phyloP scores from a whole-genome alignment of 2,113 vertebrate species.

The Platysternon megacephalum region DNA sequence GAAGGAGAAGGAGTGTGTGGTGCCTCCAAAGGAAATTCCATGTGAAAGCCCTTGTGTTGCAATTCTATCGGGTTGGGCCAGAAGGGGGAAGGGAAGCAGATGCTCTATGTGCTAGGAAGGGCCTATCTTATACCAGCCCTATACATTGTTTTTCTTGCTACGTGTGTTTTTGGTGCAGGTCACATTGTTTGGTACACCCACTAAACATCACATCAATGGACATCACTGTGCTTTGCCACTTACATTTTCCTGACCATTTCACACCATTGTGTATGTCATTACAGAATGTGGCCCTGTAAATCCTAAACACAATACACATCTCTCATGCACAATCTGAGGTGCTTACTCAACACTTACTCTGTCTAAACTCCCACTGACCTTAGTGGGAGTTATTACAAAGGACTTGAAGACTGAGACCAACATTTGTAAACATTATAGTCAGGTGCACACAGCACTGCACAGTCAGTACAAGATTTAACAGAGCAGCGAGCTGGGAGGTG shows the following conservation, averaged over 20 bases:
- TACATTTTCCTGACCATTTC: neutral
- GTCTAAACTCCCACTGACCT: constrained; percentile 39
- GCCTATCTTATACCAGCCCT: neutral
- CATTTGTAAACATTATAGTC: constrained; percentile 5
- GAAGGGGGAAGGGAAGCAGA: neutral
- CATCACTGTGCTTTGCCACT: neutral
- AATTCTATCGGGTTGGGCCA: neutral
- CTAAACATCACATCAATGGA: neutral
- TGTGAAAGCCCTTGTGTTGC: neutral
- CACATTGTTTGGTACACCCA: neutral
- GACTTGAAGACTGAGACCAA: neutral
- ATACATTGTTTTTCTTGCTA: constrained; percentile 4
- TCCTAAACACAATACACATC: constrained; percentile 11
- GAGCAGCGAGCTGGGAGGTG: too few species aligned
- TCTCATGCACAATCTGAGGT: neutral
- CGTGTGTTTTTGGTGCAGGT: neutral
- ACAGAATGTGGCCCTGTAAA: neutral
- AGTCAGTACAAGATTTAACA: constrained; percentile 5
- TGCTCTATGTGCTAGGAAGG: neutral
- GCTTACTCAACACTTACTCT: constrained; percentile 11
- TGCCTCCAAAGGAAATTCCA: neutral
- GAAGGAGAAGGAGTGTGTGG: neutral
- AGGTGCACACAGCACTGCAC: constrained; percentile 17
- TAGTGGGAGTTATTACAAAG: neutral
- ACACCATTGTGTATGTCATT: neutral